Evolutionary conservation across 2,888 invertebrate genomes (phyloP).

Genomic region (Acanthosoma haemorrhoidale): DNA sequence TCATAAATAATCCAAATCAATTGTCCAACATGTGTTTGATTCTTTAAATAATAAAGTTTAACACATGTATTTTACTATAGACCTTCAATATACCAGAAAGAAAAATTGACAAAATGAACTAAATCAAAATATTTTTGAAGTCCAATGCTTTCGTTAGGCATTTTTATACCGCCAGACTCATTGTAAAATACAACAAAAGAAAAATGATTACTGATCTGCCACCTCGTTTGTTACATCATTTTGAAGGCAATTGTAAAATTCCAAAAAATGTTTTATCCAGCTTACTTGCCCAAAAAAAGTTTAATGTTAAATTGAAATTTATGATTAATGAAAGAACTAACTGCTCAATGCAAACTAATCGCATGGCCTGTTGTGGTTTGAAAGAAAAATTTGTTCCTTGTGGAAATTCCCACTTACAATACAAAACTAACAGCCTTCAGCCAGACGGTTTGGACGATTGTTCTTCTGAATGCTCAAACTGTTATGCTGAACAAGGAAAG

Average conservation of each 20-base stretch:
- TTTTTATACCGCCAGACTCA: too few species aligned
- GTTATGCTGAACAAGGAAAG: too few species aligned
- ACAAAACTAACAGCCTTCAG: background rate
- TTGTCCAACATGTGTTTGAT: too few species aligned
- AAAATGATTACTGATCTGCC: background rate
- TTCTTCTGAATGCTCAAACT: too few species aligned
- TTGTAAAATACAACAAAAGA: background rate
- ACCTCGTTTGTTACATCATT: background rate
- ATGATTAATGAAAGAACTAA: background rate
- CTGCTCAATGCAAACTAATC: background rate
- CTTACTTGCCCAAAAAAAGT: background rate
- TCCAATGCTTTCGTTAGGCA: too few species aligned
- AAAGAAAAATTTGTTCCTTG: background rate
- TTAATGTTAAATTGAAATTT: background rate
- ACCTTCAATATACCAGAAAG: background rate
- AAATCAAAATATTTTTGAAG: background rate
- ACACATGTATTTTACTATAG: background rate
- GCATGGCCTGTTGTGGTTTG: background rate
- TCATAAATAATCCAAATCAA: too few species aligned
- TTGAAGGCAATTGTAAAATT: background rate
- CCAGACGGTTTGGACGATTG: too few species aligned
- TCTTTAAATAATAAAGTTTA: too few species aligned
- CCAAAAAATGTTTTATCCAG: too few species aligned
- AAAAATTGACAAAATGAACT: background rate
- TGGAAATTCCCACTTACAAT: background rate